Base-by-base conservation (phyloP, 2,797 vertebrate species). In the Sebastiscus tertius region DNA sequence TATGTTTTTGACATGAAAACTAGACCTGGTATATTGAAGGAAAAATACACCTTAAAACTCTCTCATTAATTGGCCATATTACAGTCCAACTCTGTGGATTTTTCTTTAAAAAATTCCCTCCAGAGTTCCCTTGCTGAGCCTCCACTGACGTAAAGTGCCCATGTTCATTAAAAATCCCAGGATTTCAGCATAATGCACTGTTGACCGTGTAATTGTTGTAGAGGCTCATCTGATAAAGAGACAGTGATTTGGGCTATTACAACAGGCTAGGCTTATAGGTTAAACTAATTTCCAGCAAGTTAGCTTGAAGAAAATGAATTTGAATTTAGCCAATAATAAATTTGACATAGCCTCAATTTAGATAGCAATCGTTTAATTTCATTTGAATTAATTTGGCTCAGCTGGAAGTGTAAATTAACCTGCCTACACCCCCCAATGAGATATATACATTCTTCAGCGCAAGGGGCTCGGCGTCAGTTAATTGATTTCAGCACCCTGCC, bases 351-450 rank as follows among this genome's bases (percentile, higher is more conserved):
- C 79, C 82, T 90, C 78, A 75, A 36, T 86, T 89, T 77, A 88
- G 92, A 94, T 92, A 67, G 60, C 36, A 78, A 91, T 93, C 88
- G 13, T 87, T 90, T 87, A 74, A 89, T 92, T 92, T 87, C 54
- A 90, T 89, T 88, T 33, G 1, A 87, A 91, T 88, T 70, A 68
- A 89, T 91, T 88, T 86, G 59, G 60, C 82, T 72, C 74, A 61
- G 75, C 68, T 84, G 56, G 79, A 87, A 75, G 75, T 85, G 55
- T 83, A 78, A 93, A 81, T 93, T 79, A 88, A 90, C 80, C 87
- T 80, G 74, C 56, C 66, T 26, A 72, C 71, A 76, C 27, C 65
- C 61, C 34, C 49, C 13, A 33, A 29, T 67, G 67, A 69, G 87
- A 87, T 75, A 75, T 84, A 74, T 84, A 78, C 75, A 67, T 83